These are phyloP conservation scores for Hipparchia sbordonii DNA, from an alignment of 2,888 invertebrate species.

Conservation along the genomic window DNA sequence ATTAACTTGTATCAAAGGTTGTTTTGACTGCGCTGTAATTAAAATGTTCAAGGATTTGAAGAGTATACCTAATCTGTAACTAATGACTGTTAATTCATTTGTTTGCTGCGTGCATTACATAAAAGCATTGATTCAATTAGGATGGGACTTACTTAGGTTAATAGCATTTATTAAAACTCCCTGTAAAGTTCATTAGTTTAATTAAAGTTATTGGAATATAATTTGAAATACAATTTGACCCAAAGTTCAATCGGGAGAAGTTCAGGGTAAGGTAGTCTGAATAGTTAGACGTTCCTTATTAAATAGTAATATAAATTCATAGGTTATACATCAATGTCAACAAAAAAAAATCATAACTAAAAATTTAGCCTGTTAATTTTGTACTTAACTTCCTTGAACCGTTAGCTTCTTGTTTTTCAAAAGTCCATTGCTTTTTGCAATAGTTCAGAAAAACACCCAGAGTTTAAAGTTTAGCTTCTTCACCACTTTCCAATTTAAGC, in stretches of 20 bases:
- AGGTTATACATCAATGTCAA: background rate
- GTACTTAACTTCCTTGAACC: slow-evolving; percentile 77
- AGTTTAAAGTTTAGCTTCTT: slow-evolving; percentile 76
- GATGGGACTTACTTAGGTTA: too few relatives aligned
- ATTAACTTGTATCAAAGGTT: slow-evolving; percentile 17
- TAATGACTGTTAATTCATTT: too few relatives aligned
- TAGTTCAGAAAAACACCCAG: slow-evolving; percentile 65
- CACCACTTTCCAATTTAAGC: slow-evolving; percentile 56
- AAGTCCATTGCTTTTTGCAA: slow-evolving; percentile 69
- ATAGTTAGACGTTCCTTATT: background rate
- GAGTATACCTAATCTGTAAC: background rate
- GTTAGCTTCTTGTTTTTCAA: slow-evolving; percentile 77
- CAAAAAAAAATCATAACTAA: slow-evolving; percentile 58
- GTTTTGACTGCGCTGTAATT: slow-evolving; percentile 1
- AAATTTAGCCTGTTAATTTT: slow-evolving; percentile 70
- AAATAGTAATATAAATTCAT: background rate
- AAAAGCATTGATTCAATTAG: too few relatives aligned
- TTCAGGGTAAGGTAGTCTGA: background rate
- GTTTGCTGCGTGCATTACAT: too few relatives aligned
- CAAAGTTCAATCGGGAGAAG: background rate
- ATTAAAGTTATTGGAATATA: background rate
- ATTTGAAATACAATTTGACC: background rate
- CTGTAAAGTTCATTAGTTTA: background rate
- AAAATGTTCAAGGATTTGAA: background rate
- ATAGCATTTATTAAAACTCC: background rate